phyloP scores from a whole-genome alignment of 2,888 invertebrate genomes.

The Alentia gelatinosa region DNA sequence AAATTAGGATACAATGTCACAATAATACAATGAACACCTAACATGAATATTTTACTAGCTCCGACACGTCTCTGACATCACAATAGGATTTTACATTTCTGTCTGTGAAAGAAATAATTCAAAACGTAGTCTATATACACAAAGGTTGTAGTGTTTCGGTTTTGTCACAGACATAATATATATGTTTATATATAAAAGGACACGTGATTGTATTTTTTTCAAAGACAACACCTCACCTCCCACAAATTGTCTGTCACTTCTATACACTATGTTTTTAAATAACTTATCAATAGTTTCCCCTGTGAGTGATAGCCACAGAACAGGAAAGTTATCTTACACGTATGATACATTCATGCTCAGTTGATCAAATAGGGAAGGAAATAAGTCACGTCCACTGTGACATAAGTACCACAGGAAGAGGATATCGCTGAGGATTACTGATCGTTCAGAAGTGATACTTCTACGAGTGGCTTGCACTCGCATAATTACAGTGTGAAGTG shows the following conservation, averaged over 20 bases:
- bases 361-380: not conserved
- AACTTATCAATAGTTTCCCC: slow-evolving; percentile 22
- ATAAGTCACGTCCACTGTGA: not conserved
- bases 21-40: slow-evolving; percentile 52
- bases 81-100: slow-evolving; percentile 38
- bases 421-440: not conserved
- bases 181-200: slow-evolving; percentile 37
- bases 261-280: slow-evolving; percentile 36
- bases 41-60: slow-evolving; percentile 40
- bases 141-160: slow-evolving; percentile 3
- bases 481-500: not conserved
- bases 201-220: slow-evolving; percentile 26
- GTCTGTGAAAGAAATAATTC: slow-evolving; percentile 46
- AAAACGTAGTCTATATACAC: slow-evolving; percentile 36
- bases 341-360: slow-evolving; percentile 24
- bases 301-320: not conserved
- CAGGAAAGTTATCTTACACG: slow-evolving; percentile 37
- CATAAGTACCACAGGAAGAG: not conserved
- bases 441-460: not conserved
- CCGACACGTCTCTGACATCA: slow-evolving; percentile 38
- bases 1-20: slow-evolving; percentile 53
- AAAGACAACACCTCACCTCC: slow-evolving; percentile 18
- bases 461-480: not conserved
- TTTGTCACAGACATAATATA: slow-evolving; percentile 22
- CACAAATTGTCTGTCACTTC: slow-evolving; percentile 2